A percentile compares a stretch with the other conserved stretches of the same genome.
Conservation (phyloP, 2,113 vertebrate genomes). For the Xenopus borealis region DNA sequence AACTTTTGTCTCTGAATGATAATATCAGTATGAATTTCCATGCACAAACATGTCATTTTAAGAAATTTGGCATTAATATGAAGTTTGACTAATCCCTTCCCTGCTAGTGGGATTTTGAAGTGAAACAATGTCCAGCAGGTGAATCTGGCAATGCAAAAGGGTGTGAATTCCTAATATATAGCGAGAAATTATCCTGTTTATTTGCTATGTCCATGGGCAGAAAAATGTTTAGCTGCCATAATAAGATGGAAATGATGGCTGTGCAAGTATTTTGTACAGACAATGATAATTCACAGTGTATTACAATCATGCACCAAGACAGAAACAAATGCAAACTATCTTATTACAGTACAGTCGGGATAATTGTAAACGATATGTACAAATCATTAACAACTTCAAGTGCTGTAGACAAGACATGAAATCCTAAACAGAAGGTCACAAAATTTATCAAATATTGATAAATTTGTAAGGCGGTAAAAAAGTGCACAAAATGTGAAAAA, state of each 20-base stretch:
- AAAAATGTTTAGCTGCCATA: conserved; percentile 54
- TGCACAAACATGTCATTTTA: conserved; percentile 52
- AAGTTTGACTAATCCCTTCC: conserved; percentile 10
- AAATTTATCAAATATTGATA: conserved; percentile 77
- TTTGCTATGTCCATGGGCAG: conserved; percentile 46
- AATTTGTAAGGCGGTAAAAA: conserved; percentile 71
- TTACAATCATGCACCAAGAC: conserved; percentile 70
- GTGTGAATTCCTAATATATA: conserved; percentile 36
- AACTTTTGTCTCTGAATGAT: conserved; percentile 50
- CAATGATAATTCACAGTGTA: conserved; percentile 57
- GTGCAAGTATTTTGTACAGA: conserved; percentile 59
- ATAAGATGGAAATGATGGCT: conserved; percentile 49
- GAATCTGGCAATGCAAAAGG: conserved; percentile 14
- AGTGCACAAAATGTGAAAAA: conserved; percentile 66
- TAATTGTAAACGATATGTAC: conserved; percentile 62
- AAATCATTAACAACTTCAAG: conserved; percentile 62
- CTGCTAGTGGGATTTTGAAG: conserved; percentile 12
- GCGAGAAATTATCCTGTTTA: conserved; percentile 47
- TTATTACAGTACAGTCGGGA: conserved; percentile 59
- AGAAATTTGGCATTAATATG: conserved; percentile 48
- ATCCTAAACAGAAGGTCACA: conserved; percentile 63
- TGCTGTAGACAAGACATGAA: conserved; percentile 64
- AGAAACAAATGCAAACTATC: conserved; percentile 56
- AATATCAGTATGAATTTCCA: conserved; percentile 52
- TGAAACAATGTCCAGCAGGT: neutral